These are phyloP conservation scores for Aeoliscus strigatus DNA, from an alignment of 2,797 vertebrate genomes.

Conservation along the genomic window DNA sequence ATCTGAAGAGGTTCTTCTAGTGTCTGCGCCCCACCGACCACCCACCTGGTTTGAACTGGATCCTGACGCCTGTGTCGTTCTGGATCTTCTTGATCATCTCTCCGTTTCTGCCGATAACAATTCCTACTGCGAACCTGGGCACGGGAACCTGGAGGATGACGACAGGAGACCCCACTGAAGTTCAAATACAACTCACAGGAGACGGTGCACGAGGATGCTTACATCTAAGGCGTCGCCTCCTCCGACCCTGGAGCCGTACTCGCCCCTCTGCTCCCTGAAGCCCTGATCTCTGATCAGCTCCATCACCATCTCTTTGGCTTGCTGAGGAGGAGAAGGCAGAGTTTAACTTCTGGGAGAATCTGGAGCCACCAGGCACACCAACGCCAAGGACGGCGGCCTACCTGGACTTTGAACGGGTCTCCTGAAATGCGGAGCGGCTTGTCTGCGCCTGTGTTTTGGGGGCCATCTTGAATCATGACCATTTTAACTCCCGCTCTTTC, in stretches of 20 bases:
- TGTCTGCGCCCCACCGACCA: too few relatives aligned
- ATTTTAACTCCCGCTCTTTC: constrained; percentile 97
- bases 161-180: not conserved
- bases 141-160: constrained; percentile 84
- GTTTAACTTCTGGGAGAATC: too few relatives aligned
- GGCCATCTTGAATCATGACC: constrained; percentile 99
- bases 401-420: constrained; percentile 99
- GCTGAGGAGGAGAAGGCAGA: constrained; percentile 65
- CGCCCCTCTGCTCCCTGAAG: constrained; percentile 95
- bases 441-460: constrained; percentile 97
- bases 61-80: constrained; percentile 97
- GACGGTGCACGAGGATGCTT: constrained; percentile 65
- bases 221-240: constrained; percentile 90
- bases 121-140: constrained; percentile 96
- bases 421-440: constrained; percentile 98
- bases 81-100: constrained; percentile 99
- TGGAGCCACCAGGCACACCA: too few relatives aligned
- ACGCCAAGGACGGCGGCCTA: too few relatives aligned
- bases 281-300: constrained; percentile 98
- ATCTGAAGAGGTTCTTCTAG: not conserved
- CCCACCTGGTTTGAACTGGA: constrained; percentile 97
- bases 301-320: constrained; percentile 99
- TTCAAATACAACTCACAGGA: too few relatives aligned
- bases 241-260: constrained; percentile 93
- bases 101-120: constrained; percentile 96